Base-by-base conservation (phyloP, 1,140 invertebrate species). In the Leptestheria dahalacensis region DNA sequence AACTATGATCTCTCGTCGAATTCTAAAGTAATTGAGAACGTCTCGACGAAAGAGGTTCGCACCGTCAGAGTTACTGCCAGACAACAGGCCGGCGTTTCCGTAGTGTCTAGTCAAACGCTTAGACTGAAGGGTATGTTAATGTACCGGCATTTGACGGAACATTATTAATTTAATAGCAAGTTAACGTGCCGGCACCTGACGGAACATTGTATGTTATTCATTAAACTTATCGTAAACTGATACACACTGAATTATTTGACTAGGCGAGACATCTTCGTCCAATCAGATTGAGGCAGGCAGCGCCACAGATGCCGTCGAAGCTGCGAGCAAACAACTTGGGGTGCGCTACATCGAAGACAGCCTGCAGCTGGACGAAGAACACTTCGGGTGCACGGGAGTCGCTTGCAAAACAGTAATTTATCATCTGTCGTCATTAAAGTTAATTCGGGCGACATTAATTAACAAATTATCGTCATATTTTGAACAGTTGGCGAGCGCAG, bases 21-120 rank as follows among this genome's bases (percentile, higher is more conserved):
- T 55, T 24, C 63, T 28, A 61, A 62, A 48, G 59, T 68, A 18
- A 50, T 77, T 11, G 64, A 72, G 55, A 63, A 61, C 1, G 72
- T 79, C 12, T 63, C 63, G 2, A 72, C 77, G 2, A 65, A 73
- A 26, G 81, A 83, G 66, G 67, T 62, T 1, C 81, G 82, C 64
- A 69, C 72, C 41, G 71, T 81, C 65, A 69, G 65, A 15, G 68
- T 80, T 21, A 62, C 65, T 3, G 68, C 74, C 0, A 78, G 76
- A 64, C 69, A 74, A 57, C 76, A 81, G 63, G 69, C 77, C 12
- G 79, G 79, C 1, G 75, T 74, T 41, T 65, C 68, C 12, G 72
- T 82, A 1, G 69, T 69, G 26, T 72, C 72, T 2, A 65, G 68
- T 1, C 76, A 78, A 63, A 60, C 66, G 4, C 65, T 78, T n/a